Evolutionary conservation across 2,797 vertebrate species (phyloP), one percentile per base, ranked within the genome.

Genomic region (Nannoperca obscura): DNA sequence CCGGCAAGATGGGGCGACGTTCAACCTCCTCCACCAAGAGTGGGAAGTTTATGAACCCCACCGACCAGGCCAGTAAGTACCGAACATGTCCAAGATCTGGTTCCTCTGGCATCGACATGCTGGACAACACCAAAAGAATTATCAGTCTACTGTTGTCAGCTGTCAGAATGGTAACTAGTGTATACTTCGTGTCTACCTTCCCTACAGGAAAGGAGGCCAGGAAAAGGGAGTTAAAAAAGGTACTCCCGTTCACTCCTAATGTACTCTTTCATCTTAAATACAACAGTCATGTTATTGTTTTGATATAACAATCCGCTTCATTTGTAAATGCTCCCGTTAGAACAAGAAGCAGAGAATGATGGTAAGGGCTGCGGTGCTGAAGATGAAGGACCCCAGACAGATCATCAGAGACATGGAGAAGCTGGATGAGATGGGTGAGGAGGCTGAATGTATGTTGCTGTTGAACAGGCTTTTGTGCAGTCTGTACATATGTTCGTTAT

Each of bases 261-360:
- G 12, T 42, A n/a, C 3, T 55, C 2, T 40, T 5, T 69, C 14
- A n/a, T 38, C 5, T 44, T 7, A 1, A 24, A 30, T 46, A 19
- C 6, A 22, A 1, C 7, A 1, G 1, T 3, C 4, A 12, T 22
- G 6, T 44, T 30, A 20, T 22, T 69, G 4, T 38, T 17, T 46
- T 60, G 0, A 13, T 83, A 15, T 82, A 64, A 75, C 50, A 34
- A 40, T 17, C 6, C 50, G 11, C 11, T 72, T 62, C 1, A 1
- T 78, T 54, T 70, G 2, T 57, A 2, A 47, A 60, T 68, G 6
- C 2, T 68, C 40, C 40, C 49, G 0, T 13, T 55, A 99, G 98
- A 99, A 99, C 95, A 99, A 99, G 94, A 99, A 99, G 83, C 98
- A 99, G 50, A 96, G 98, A 59, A 99, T 99, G 98, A 99, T 99